Percentiles rank a stretch among this genome's conserved stretches.
phyloP scores from a whole-genome alignment of 2,888 invertebrate species.

The Napeogenes sylphis region DNA sequence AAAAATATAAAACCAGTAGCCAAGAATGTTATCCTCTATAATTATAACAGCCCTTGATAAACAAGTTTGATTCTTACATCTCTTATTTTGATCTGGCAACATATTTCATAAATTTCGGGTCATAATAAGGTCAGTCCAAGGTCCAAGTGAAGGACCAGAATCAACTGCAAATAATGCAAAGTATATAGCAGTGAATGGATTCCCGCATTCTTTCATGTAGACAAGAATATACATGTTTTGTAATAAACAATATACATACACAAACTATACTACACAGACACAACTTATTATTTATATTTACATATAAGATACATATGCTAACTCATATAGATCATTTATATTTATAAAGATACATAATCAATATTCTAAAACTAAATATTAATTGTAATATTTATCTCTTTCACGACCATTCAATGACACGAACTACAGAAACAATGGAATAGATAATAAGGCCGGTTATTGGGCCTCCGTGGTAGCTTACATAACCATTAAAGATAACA shows the following conservation, averaged over 20 bases:
- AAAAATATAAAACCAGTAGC: no score
- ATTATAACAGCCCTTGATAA: conserved; percentile 1
- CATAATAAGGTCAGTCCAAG: background rate
- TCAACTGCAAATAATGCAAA: background rate
- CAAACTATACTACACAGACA: no score
- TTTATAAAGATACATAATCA: no score
- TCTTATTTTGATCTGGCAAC: background rate
- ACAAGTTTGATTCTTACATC: background rate
- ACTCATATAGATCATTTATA: no score
- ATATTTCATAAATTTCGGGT: background rate
- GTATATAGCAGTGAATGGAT: background rate
- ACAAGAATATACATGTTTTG: background rate
- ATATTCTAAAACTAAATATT: no score
- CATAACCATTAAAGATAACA: background rate
- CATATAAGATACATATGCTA: no score
- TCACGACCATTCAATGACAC: no score
- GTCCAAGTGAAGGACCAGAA: background rate
- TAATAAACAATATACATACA: background rate
- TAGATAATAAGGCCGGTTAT: background rate
- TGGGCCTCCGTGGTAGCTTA: background rate
- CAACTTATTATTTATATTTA: no score
- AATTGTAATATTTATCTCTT: no score
- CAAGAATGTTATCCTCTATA: background rate
- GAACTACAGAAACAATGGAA: background rate
- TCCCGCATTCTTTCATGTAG: conserved; percentile 1